Base-by-base conservation (phyloP, 2,797 vertebrate species). In the Myotis pilosus region DNA sequence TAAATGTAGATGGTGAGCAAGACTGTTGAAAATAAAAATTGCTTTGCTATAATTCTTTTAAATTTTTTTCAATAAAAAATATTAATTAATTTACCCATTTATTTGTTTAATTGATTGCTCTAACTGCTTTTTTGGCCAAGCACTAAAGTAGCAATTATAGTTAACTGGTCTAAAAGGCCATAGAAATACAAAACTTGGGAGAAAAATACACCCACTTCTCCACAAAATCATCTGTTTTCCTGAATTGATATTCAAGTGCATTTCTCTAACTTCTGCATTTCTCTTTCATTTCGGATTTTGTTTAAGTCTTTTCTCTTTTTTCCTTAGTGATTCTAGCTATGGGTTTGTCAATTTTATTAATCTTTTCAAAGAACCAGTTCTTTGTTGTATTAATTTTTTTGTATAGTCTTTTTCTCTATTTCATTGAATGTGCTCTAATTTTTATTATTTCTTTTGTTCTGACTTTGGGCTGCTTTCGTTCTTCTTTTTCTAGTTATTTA, bases 1-100 rank as follows among this genome's bases (percentile, higher is more conserved):
- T 97, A 98, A 98, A 98, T 97, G 96, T 98, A 98, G 98, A 97
- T 98, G 97, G 97, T 98, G 97, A 98, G 97, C 97, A 98, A 97
- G 96, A 98, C 97, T 98, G 96, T 94, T 97, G 95, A 97, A 98
- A 98, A 97, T 97, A 97, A 97, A 96, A 98, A 98, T 96, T 96
- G 89, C 75, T 97, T 96, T 95, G 96, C 96, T 97, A 93, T 84
- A 97, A 97, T 95, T 95, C 91, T 97, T 98, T 95, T 91, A 76
- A 97, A 96, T 22, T 49, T 78, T 81, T 94, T 97, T 96, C 95
- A 97, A 97, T 94, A 96, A 91, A 97, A 98, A 57, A 68, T 79
- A 93, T 95, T 92, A 95, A 96, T 95, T 93, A 96, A 83, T 66
- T 84, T 87, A 22, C 60, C 51, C 36, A 92, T 91, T 92, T 94